A percentile compares a stretch with the other conserved stretches of the same genome.
Conservation (phyloP, 2,888 invertebrate species). For the Helobdella robusta region DNA sequence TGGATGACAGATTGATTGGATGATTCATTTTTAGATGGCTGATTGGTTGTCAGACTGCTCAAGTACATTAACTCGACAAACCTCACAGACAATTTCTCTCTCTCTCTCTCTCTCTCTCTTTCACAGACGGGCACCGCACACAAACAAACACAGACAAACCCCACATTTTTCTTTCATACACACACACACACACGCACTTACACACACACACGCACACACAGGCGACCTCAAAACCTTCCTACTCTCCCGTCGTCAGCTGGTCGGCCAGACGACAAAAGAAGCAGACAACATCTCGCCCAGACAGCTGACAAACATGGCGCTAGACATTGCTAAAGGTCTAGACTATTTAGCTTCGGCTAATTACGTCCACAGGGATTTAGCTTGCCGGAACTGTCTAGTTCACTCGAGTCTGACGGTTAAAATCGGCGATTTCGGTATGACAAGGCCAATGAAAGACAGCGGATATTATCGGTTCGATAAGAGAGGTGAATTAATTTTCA, state of each 20-base stretch:
- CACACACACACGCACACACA: too few species aligned
- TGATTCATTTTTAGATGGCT: too few species aligned
- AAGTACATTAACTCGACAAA: too few species aligned
- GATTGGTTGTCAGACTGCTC: too few species aligned
- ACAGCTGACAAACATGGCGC: conserved; percentile 73
- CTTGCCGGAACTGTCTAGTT: conserved; percentile 68
- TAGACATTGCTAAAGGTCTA: conserved; percentile 74
- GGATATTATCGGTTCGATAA: conserved; percentile 81
- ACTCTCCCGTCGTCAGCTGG: conserved; percentile 71
- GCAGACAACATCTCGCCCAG: conserved; percentile 68
- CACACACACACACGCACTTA: too few species aligned
- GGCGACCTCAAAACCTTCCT: conserved; percentile 79
- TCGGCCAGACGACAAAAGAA: conserved; percentile 49
- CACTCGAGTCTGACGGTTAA: conserved; percentile 64
- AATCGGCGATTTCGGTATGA: conserved; percentile 84
- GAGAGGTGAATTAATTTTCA: conserved; percentile 51
- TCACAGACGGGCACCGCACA: too few species aligned
- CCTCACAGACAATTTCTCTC: too few species aligned
- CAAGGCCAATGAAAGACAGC: conserved; percentile 72
- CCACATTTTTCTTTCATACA: too few species aligned
- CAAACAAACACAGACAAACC: too few species aligned
- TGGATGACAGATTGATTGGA: too few species aligned
- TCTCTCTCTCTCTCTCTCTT: too few species aligned
- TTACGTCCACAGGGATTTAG: conserved; percentile 78
- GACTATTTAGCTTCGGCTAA: conserved; percentile 72